Evolutionary conservation across 2,797 vertebrate genomes (phyloP), one percentile per base, ranked within the genome.

Genomic region (Paedocypris micromegethes): DNA sequence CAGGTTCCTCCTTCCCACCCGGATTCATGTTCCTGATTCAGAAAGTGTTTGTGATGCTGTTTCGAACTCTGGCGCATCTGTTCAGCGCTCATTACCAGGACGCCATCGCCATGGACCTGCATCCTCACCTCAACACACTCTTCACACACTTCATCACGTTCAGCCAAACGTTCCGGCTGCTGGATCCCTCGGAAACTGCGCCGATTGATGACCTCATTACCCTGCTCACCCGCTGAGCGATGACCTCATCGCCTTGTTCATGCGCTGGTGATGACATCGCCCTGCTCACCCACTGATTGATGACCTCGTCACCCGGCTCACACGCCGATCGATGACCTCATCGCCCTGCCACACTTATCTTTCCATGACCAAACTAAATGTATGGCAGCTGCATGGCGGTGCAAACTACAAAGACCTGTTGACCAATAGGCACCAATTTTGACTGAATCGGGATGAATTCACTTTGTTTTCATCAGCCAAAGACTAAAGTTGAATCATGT

Each of bases 81-180:
- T 92, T 92, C 78, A 89, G 86, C 74, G 85, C 78, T 45, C 92
- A 93, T 83, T 93, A 91, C 82, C 80, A 81, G 52, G 86, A 91
- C 23, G 80, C 86, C 0, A 84, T 90, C 0, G 82, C 80, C 0
- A 62, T 91, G 69, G 88, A 89, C 23, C 80, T 93, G 72, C 89
- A 92, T 61, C 87, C 90, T 0, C 89, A 92, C 73, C 90, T 93
- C 64, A 92, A 93, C 83, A 91, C 90, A 0, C 82, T 92, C 57
- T 91, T 92, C 79, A 78, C 71, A 43, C 92, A 93, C 81, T 83
- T 93, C 68, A 86, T 84, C 2, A 81, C 85, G 51, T 92, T 93
- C 83, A 88, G 88, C 70, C 84, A 73, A 70, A 86, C 88, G 73
- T 90, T 92, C 39, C 70, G 78, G 5, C 84, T 93, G 75, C 78